Evolutionary conservation across 2,888 invertebrate species (phyloP).

Genomic region (Anthophora plumipes): DNA sequence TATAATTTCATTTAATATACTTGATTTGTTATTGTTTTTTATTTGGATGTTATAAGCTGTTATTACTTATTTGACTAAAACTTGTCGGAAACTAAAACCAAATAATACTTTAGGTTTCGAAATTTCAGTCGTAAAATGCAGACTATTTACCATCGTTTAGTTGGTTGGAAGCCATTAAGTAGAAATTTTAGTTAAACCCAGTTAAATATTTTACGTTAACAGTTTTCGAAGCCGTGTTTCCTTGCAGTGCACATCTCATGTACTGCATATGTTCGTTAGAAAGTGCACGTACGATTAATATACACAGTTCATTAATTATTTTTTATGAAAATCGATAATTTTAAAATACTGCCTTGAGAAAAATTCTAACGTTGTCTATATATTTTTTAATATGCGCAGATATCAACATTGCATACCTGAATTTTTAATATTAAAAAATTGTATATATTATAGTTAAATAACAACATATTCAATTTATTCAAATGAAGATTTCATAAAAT

Average conservation of each 20-base stretch:
- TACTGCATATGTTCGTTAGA: not conserved
- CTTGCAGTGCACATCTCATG: slow-evolving; percentile 8
- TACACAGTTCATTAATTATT: not conserved
- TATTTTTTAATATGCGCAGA: too few relatives aligned
- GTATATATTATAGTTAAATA: too few relatives aligned
- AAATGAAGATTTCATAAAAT: too few relatives aligned
- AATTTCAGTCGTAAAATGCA: slow-evolving; percentile 4
- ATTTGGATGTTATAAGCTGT: not conserved
- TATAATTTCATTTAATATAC: too few relatives aligned
- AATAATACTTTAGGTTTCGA: not conserved
- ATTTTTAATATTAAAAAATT: too few relatives aligned
- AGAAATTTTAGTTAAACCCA: slow-evolving; percentile 11
- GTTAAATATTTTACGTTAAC: slow-evolving; percentile 28
- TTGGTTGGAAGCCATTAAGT: not conserved
- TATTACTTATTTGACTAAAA: not conserved
- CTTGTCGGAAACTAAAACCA: not conserved
- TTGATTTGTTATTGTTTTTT: not conserved
- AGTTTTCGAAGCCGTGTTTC: not conserved
- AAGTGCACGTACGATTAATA: not conserved
- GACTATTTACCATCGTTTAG: not conserved
- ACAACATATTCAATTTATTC: too few relatives aligned
- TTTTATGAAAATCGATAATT: not conserved
- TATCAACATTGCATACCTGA: too few relatives aligned
- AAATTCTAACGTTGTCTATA: too few relatives aligned
- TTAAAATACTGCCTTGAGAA: not conserved